phyloP scores from a whole-genome alignment of 35 echinoderm and acorn worm genomes.

The Lytechinus variegatus region DNA sequence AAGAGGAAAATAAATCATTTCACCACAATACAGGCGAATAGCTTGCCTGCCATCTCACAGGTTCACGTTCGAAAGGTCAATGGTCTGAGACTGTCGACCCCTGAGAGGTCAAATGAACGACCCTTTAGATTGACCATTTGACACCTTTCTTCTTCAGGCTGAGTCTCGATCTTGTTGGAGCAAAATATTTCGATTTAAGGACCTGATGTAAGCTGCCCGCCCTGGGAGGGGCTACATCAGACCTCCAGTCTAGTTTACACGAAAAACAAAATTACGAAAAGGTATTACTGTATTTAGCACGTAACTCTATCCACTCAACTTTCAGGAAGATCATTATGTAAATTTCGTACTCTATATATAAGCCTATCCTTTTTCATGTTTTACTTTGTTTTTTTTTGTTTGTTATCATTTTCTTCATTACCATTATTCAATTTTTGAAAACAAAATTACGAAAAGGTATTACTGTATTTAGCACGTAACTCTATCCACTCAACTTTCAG shows the following conservation, averaged over 20 bases:
- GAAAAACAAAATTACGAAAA: neutral
- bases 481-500: neutral
- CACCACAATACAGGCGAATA: neutral
- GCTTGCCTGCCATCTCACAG: neutral
- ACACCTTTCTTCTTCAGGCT: slow-evolving; percentile 5
- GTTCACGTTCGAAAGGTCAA: neutral
- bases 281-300: neutral
- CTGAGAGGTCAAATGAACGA: neutral
- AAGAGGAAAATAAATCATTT: neutral
- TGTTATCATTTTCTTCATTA: neutral
- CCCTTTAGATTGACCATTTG: neutral
- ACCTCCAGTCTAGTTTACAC: neutral
- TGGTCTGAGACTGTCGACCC: neutral
- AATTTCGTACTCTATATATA: too few species aligned
- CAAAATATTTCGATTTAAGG: neutral
- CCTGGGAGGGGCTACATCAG: neutral
- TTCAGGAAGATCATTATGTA: neutral
- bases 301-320: neutral
- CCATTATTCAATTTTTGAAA: too few species aligned
- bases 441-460: neutral
- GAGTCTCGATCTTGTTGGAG: neutral
- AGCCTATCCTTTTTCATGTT: neutral
- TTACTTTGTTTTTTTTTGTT: neutral
- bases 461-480: neutral
- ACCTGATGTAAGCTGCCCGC: neutral